Evolutionary conservation across 2,797 vertebrate species (phyloP).

Genomic region (Xiphophorus birchmanni): DNA sequence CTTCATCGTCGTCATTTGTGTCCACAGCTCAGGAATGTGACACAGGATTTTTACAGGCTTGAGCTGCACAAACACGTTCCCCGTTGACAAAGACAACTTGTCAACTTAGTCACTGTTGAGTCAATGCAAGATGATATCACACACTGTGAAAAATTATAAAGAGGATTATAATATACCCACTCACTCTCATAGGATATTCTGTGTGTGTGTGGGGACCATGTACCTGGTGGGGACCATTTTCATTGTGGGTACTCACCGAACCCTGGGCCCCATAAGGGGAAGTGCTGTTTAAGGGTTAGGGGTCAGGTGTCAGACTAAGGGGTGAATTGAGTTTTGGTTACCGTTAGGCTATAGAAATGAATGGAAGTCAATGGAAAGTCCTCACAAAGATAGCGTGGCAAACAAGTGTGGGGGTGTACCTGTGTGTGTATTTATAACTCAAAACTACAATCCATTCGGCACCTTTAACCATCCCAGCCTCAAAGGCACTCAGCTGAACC

Average conservation of each 20-base stretch:
- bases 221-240: too few relatives aligned
- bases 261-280: too few relatives aligned
- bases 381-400: too few relatives aligned
- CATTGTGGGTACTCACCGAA: too few relatives aligned
- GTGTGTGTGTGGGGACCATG: conserved; percentile 11
- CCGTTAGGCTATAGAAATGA: too few relatives aligned
- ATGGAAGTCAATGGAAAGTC: too few relatives aligned
- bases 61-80: conserved; percentile 12
- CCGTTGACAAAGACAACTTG: neutral
- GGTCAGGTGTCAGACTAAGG: too few relatives aligned
- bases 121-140: conserved; percentile 7
- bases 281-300: too few relatives aligned
- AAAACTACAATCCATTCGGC: conserved; percentile 48
- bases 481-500: conserved; percentile 55
- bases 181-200: conserved; percentile 18
- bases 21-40: neutral
- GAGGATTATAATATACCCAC: neutral
- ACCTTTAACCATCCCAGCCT: conserved; percentile 55
- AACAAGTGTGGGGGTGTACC: conserved; percentile 18
- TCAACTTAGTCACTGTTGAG: conserved; percentile 24
- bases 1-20: neutral
- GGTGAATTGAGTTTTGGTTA: too few relatives aligned
- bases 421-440: conserved; percentile 18
- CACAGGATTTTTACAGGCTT: neutral
- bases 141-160: conserved; percentile 18